phyloP scores from a whole-genome alignment of 2,797 vertebrate genomes.

The Rallus crepitans region DNA sequence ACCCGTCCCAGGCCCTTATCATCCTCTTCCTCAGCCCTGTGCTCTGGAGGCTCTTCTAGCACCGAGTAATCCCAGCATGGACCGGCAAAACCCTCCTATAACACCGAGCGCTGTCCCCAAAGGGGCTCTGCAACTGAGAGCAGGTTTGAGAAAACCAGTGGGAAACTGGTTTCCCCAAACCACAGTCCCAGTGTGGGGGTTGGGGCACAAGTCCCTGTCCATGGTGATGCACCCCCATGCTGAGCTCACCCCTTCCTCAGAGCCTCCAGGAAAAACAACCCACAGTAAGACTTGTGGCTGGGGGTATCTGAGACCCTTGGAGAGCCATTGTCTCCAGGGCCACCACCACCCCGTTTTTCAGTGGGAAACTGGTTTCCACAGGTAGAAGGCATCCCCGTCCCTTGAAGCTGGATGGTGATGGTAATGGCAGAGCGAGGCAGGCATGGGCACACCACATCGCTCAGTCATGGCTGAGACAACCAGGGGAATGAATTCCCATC shows the following conservation, averaged over 20 bases:
- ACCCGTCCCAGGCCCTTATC: neutral
- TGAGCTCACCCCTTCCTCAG: neutral
- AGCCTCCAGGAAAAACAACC: neutral
- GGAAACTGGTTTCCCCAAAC: neutral
- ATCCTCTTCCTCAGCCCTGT: neutral
- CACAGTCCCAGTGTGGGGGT: neutral
- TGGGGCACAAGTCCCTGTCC: neutral
- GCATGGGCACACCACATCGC: fast-evolving
- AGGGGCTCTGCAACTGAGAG: neutral
- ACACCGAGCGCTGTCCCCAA: neutral
- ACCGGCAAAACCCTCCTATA: fast-evolving
- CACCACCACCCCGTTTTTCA: neutral
- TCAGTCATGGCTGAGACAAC: neutral
- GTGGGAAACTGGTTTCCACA: neutral
- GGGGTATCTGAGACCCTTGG: neutral
- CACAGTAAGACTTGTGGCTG: fast-evolving
- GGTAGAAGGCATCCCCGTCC: neutral
- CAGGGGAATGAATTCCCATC: neutral
- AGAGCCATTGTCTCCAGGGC: neutral
- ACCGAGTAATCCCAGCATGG: fast-evolving
- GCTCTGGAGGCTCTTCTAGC: neutral
- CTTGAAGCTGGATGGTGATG: fast-evolving
- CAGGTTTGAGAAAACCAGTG: neutral
- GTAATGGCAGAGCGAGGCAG: neutral
- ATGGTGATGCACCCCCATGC: fast-evolving